Evolutionary conservation across 2,888 invertebrate species (phyloP), one percentile per base, ranked within the genome.

Genomic region (Eupithecia dodoneata): DNA sequence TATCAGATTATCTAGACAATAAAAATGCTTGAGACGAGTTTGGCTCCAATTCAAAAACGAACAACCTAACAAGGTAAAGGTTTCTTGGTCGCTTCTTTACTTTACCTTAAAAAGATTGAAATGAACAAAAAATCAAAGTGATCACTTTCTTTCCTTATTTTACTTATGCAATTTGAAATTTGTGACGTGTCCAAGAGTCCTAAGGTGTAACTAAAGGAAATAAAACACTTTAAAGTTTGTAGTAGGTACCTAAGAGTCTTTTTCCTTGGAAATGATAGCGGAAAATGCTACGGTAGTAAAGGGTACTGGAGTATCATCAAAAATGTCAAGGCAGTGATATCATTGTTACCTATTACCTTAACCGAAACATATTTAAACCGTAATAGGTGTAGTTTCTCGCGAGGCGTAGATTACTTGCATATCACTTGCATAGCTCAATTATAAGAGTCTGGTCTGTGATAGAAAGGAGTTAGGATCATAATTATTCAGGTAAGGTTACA

Each of bases 201-300:
- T n/a, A n/a, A n/a, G n/a, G n/a, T n/a, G n/a, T n/a, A n/a, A n/a
- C n/a, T n/a, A n/a, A n/a, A n/a, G n/a, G n/a, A n/a, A n/a, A n/a
- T n/a, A n/a, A n/a, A n/a, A n/a, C n/a, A n/a, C n/a, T n/a, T n/a
- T n/a, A n/a, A n/a, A n/a, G n/a, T n/a, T n/a, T n/a, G 12, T 47
- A 12, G 12, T 47, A 47, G 47, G 47, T 12, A 52, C n/a, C 52
- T 4, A 1, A 15, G 52, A 6, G 12, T 66, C 18, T 66, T 30
- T 45, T 74, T 44, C 49, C 44, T 52, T 49, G 73, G 70, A 76
- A 73, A 76, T 52, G 6, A 30, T 30, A 41, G 70, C 49, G 72
- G 76, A 76, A 76, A 76, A 73, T 69, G 52, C 12, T 18, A 65
- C 69, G 42, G 41, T n/a, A 30, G 63, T 44, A 69, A 67, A 44